These are phyloP conservation scores for Chiloscyllium punctatum DNA, from an alignment of 2,797 vertebrate species.

Conservation along the genomic window DNA sequence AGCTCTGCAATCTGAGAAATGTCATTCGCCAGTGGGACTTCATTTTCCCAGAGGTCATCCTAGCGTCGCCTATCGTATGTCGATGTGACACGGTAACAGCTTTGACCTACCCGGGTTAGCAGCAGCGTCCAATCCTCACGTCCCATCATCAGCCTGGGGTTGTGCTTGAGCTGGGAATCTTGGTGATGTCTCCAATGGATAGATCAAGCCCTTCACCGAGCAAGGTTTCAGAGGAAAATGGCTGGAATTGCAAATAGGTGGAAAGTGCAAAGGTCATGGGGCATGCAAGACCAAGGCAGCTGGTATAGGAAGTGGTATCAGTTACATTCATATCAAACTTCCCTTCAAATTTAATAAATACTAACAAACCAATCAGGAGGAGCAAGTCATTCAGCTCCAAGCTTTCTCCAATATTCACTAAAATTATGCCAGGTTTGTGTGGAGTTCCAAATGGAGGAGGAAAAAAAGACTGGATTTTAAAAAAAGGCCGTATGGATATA, in stretches of 20 bases:
- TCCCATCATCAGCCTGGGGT: background rate
- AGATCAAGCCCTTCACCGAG: background rate
- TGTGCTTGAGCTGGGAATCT: background rate
- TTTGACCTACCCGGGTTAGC: background rate
- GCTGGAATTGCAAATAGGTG: background rate
- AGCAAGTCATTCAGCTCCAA: no score
- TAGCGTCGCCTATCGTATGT: background rate
- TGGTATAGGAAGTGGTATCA: no score
- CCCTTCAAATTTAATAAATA: no score
- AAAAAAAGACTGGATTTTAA: background rate
- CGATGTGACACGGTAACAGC: background rate
- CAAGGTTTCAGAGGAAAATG: background rate
- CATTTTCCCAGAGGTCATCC: background rate
- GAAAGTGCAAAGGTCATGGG: background rate
- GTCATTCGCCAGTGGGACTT: background rate
- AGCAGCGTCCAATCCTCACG: background rate
- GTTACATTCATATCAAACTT: no score
- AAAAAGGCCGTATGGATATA: background rate
- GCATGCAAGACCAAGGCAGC: background rate
- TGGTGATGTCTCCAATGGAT: background rate
- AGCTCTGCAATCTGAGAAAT: background rate
- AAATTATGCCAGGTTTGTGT: no score
- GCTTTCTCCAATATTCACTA: no score
- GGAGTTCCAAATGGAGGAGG: background rate
- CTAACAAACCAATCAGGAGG: no score